These are phyloP conservation scores for Paraplagusia blochii DNA, from an alignment of 2,113 vertebrate species.

Conservation along the genomic window DNA sequence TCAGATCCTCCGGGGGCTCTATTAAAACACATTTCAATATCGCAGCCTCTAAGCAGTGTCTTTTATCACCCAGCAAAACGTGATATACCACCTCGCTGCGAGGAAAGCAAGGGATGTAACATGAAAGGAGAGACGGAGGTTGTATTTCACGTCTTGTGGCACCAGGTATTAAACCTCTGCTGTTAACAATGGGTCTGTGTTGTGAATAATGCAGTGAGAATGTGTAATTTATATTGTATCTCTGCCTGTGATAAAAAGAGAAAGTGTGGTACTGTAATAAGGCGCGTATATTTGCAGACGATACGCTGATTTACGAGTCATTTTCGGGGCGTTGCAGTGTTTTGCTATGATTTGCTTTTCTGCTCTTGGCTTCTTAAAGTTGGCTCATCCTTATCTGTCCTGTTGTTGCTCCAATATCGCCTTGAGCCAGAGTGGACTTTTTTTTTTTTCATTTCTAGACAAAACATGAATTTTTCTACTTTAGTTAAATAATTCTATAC, in stretches of 20 bases:
- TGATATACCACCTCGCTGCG: slow-evolving; percentile 34
- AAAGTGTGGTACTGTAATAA: no score
- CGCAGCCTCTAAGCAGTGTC: slow-evolving; percentile 26
- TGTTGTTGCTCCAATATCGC: no score
- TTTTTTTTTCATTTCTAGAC: no score
- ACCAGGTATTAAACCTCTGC: slow-evolving; percentile 44
- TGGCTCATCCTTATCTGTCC: no score
- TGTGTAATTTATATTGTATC: slow-evolving; percentile 33
- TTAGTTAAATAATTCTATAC: no score
- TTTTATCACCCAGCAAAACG: slow-evolving; percentile 45
- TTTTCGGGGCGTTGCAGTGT: no score
- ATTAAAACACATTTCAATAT: slow-evolving; percentile 57
- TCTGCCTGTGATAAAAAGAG: slow-evolving; percentile 4
- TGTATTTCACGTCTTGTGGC: slow-evolving; percentile 51
- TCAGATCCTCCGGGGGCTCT: slow-evolving; percentile 33
- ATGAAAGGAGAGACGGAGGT: slow-evolving; percentile 38
- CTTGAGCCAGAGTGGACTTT: no score
- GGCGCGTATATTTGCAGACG: no score
- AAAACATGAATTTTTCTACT: no score
- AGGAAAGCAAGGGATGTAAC: slow-evolving; percentile 38
- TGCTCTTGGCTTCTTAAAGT: no score
- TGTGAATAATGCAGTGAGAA: slow-evolving; percentile 29
- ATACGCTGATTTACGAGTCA: no score
- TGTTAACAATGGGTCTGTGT: slow-evolving; percentile 31
- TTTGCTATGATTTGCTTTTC: no score